phyloP scores from a whole-genome alignment of 64 coral and sea anemone species.

The Orbicella faveolata region DNA sequence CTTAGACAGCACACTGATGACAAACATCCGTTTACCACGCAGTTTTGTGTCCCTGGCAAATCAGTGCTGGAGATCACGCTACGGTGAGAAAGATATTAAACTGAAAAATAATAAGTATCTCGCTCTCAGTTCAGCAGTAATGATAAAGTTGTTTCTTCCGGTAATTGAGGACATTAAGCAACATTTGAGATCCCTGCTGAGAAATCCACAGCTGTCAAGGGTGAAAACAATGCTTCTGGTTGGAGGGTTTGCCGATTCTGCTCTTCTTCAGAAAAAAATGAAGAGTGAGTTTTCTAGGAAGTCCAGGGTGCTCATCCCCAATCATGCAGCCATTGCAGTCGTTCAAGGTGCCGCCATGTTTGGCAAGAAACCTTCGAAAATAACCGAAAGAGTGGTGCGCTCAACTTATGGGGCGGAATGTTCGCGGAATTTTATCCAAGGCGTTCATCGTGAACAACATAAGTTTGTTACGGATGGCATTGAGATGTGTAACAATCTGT shows the following conservation, averaged over 20 bases:
- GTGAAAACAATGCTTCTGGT: background rate
- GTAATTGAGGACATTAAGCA: background rate
- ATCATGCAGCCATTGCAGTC: background rate
- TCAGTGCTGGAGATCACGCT: background rate
- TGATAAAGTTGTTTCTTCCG: background rate
- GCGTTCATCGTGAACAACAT: background rate
- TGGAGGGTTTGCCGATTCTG: constrained; percentile 1
- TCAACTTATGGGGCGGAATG: background rate
- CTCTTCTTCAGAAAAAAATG: background rate
- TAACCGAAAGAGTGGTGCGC: background rate
- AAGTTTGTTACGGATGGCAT: background rate
- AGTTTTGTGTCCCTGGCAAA: constrained; percentile 1
- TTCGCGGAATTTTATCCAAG: background rate
- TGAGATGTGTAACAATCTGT: background rate
- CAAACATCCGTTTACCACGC: constrained; percentile 26
- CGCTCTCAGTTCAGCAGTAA: background rate
- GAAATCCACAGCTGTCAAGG: background rate
- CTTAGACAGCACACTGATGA: background rate
- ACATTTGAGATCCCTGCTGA: background rate
- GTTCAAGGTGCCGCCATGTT: background rate
- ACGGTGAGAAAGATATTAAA: background rate
- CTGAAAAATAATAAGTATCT: background rate
- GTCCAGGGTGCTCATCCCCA: background rate
- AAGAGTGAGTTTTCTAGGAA: background rate
- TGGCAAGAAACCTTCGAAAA: background rate